Evolutionary conservation across 1,140 invertebrate species (phyloP).

Genomic region (Alviniconcha marisindica): DNA sequence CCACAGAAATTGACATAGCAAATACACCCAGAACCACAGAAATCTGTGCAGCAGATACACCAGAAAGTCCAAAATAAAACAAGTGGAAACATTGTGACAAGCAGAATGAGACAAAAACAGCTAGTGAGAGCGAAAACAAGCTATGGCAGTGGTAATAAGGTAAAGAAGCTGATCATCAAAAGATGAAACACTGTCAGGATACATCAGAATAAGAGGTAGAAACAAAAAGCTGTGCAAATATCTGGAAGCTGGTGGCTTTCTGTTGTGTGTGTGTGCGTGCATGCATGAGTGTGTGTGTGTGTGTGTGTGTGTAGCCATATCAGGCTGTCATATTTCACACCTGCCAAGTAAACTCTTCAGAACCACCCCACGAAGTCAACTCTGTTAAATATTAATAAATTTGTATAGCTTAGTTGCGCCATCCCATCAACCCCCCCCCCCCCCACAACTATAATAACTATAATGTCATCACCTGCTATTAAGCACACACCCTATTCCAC

Average conservation of each 20-base stretch:
- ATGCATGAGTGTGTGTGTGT: slow-evolving; percentile 6
- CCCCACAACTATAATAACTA: not conserved
- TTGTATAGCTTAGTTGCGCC: not conserved
- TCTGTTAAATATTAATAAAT: not conserved
- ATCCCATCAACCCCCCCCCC: not conserved
- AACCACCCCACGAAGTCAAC: too few species aligned
- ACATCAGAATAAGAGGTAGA: not conserved
- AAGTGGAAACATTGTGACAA: too few species aligned
- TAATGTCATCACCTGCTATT: not conserved
- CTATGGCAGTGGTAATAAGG: too few species aligned
- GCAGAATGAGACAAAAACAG: too few species aligned
- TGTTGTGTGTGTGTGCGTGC: not conserved
- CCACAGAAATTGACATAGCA: too few species aligned
- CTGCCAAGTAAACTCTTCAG: too few species aligned
- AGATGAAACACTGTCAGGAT: not conserved
- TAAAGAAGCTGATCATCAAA: too few species aligned
- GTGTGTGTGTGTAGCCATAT: not conserved
- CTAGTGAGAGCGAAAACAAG: too few species aligned
- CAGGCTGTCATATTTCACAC: not conserved
- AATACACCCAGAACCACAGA: too few species aligned
- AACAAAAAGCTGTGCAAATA: not conserved
- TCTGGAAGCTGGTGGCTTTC: not conserved
- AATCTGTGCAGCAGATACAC: too few species aligned
- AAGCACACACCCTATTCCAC: not conserved
- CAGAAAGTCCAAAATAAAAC: too few species aligned